Conservation (phyloP, 1,140 invertebrate genomes). For the Ips typographus region DNA sequence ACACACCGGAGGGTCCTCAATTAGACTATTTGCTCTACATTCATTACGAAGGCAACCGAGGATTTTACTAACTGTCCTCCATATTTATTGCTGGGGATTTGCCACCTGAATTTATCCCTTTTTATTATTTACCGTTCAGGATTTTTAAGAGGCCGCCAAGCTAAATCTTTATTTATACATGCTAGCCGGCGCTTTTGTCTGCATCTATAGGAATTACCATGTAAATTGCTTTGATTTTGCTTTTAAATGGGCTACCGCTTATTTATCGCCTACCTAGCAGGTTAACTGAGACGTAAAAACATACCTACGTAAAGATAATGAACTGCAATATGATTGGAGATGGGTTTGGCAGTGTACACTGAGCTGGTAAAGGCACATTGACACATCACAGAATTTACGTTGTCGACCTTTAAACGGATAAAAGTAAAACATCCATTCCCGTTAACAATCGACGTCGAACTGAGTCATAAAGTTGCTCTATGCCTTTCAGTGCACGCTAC, state of each 20-base stretch:
- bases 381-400: too few species aligned
- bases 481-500: constrained; percentile 3
- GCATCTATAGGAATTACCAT: background rate
- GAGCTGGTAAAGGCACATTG: too few species aligned
- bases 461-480: constrained; percentile 38
- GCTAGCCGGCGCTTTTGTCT: background rate
- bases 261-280: too few species aligned
- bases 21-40: constrained; percentile 43
- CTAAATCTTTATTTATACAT: constrained; percentile 22
- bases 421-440: constrained; percentile 24
- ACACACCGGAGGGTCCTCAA: constrained; percentile 25
- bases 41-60: constrained; percentile 41
- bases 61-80: constrained; percentile 47
- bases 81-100: constrained; percentile 46
- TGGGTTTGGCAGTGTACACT: too few species aligned
- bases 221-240: constrained; percentile 15
- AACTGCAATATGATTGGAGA: too few species aligned
- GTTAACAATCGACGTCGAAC: constrained; percentile 38
- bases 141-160: constrained; percentile 25
- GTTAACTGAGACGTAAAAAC: too few species aligned
- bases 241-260: too few species aligned
- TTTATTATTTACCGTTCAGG: constrained; percentile 22
- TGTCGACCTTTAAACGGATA: too few species aligned
- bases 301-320: too few species aligned
- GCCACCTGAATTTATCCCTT: constrained; percentile 38